A percentile compares a stretch with the other conserved stretches of the same genome.
phyloP scores from a whole-genome alignment of 1,140 invertebrate genomes.

The Zaprionus taronus region DNA sequence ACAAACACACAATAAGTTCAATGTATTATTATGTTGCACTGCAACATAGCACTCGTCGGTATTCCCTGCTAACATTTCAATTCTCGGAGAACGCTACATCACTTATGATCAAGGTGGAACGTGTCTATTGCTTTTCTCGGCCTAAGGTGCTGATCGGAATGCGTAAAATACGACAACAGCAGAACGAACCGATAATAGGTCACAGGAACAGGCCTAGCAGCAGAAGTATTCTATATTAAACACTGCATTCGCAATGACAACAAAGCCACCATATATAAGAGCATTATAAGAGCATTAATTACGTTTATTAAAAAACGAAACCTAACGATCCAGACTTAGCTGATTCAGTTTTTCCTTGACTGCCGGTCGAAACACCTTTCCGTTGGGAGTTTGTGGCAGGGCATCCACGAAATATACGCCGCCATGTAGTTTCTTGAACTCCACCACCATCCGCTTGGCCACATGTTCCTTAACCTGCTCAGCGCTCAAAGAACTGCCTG shows the following conservation, averaged over 20 bases:
- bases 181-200: slow-evolving; percentile 22
- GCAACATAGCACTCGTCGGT: slow-evolving; percentile 74
- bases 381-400: slow-evolving; percentile 87
- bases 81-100: slow-evolving; percentile 49
- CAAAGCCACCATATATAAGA: slow-evolving; percentile 8
- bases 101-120: slow-evolving; percentile 65
- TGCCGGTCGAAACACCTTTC: slow-evolving; percentile 87
- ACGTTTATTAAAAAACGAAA: slow-evolving; percentile 41
- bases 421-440: slow-evolving; percentile 85
- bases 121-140: slow-evolving; percentile 75
- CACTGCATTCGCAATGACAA: not conserved
- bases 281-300: slow-evolving; percentile 28
- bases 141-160: slow-evolving; percentile 65
- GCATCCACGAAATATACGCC: slow-evolving; percentile 87
- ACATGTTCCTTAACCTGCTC: slow-evolving; percentile 62
- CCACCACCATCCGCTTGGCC: slow-evolving; percentile 71
- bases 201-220: slow-evolving; percentile 22
- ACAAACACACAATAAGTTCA: too few species aligned
- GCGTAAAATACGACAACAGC: slow-evolving; percentile 40
- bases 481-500: slow-evolving; percentile 37
- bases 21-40: too few species aligned
- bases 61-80: too few species aligned
- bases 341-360: slow-evolving; percentile 62
- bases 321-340: not conserved
- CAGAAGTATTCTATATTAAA: not conserved